A percentile compares a stretch with the other conserved stretches of the same genome.
Conservation (phyloP, 2,888 invertebrate species). For the Dynastes grantii region DNA sequence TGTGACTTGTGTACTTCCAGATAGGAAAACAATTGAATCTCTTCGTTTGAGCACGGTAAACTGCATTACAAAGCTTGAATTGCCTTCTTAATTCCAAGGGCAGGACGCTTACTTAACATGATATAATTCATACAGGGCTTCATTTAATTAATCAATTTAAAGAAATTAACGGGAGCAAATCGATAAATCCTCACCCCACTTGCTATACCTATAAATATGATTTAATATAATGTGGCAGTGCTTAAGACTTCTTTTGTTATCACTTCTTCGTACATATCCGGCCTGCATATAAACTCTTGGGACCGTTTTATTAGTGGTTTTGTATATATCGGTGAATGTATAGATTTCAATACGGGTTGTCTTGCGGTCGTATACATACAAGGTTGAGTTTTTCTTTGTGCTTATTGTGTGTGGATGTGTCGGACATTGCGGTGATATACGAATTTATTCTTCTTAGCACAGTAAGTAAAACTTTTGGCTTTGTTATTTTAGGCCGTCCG, state of each 20-base stretch:
- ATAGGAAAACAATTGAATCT: slow-evolving; percentile 11
- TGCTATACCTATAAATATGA: slow-evolving; percentile 14
- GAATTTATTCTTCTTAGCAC: slow-evolving; percentile 24
- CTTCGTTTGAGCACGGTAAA: slow-evolving; percentile 20
- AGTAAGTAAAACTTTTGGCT: slow-evolving; percentile 33
- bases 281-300: slow-evolving; percentile 13
- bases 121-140: slow-evolving; percentile 38
- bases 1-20: neutral
- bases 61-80: slow-evolving; percentile 39
- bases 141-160: slow-evolving; percentile 48
- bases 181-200: slow-evolving; percentile 19
- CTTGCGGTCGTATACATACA: slow-evolving; percentile 28
- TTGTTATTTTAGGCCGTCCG: slow-evolving; percentile 34
- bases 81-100: slow-evolving; percentile 32
- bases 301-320: slow-evolving; percentile 27
- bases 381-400: slow-evolving; percentile 42
- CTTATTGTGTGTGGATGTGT: slow-evolving; percentile 23
- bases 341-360: slow-evolving; percentile 32
- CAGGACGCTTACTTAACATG: neutral
- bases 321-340: slow-evolving; percentile 11
- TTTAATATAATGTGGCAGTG: neutral
- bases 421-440: slow-evolving; percentile 30
- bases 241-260: slow-evolving; percentile 21
- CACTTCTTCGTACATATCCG: slow-evolving; percentile 22
- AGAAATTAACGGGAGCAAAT: slow-evolving; percentile 27